Percentiles rank a stretch among this genome's conserved stretches.
These are phyloP conservation scores for Apocheima hispidaria DNA, from an alignment of 2,888 invertebrate species.

Conservation along the genomic window DNA sequence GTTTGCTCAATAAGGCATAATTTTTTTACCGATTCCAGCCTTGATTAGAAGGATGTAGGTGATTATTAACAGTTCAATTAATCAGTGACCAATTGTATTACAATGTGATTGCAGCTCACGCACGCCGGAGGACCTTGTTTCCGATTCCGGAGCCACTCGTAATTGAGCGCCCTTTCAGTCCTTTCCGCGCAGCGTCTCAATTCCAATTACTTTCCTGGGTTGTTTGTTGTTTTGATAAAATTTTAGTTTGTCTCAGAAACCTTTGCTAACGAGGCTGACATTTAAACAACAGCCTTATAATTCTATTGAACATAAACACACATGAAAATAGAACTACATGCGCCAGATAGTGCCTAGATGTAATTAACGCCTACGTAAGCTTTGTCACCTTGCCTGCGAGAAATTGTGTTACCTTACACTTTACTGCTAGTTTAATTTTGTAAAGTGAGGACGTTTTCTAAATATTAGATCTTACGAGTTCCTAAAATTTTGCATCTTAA, in stretches of 20 bases:
- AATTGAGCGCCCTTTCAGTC: constrained; percentile 19
- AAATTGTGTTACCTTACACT: constrained; percentile 19
- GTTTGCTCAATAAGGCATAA: constrained; percentile 14
- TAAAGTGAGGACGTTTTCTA: not conserved
- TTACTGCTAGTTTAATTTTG: constrained; percentile 15
- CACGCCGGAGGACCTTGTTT: constrained; percentile 6
- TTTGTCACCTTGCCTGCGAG: constrained; percentile 40
- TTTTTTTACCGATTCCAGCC: constrained; percentile 10
- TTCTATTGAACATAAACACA: constrained; percentile 47
- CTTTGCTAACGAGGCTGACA: constrained; percentile 66
- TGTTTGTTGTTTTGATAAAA: constrained; percentile 41
- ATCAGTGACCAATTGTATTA: constrained; percentile 9
- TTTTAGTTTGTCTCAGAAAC: constrained; percentile 41
- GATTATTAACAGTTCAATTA: constrained; percentile 26
- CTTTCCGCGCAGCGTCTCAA: constrained; percentile 18
- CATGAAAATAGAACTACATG: constrained; percentile 37
- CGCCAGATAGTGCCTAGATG: constrained; percentile 46
- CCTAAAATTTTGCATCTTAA: not conserved
- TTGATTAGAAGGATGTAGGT: constrained; percentile 7
- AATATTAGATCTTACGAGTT: not conserved
- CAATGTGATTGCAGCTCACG: constrained; percentile 18
- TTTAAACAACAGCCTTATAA: constrained; percentile 61
- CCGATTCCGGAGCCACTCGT: constrained; percentile 8
- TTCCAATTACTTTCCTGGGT: constrained; percentile 28
- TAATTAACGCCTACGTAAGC: constrained; percentile 56